phyloP scores from a whole-genome alignment of 2,888 invertebrate species.

The Proisotoma minuta region DNA sequence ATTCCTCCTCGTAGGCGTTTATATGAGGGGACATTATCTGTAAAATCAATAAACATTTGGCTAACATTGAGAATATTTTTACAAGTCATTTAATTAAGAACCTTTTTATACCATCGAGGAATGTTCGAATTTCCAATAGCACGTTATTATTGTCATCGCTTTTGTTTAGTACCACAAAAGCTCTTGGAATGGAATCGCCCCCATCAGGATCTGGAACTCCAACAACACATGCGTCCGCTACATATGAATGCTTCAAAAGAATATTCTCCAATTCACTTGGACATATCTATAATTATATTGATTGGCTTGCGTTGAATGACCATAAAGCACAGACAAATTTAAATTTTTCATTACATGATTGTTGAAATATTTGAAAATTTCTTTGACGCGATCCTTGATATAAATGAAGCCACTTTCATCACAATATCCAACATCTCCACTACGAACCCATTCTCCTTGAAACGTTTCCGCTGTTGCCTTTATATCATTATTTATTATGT shows the following conservation, averaged over 20 bases:
- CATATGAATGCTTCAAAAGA: conserved; percentile 26
- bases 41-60: neutral
- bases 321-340: neutral
- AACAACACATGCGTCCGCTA: conserved; percentile 31
- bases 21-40: conserved; percentile 26
- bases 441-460: conserved; percentile 23
- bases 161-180: conserved; percentile 25
- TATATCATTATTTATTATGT: neutral
- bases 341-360: conserved; percentile 23
- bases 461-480: conserved; percentile 15
- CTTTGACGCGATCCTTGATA: conserved; percentile 29
- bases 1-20: conserved; percentile 29
- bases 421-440: conserved; percentile 30
- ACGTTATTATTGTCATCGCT: neutral
- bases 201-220: conserved; percentile 31
- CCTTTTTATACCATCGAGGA: conserved; percentile 2
- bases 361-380: conserved; percentile 35
- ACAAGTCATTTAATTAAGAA: too few species aligned
- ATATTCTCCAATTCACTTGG: conserved; percentile 36
- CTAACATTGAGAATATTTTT: too few species aligned
- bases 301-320: neutral
- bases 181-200: conserved; percentile 28
- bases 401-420: conserved; percentile 32
- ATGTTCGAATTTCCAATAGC: conserved; percentile 2
- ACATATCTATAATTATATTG: conserved; percentile 22